Evolutionary conservation across 2,888 invertebrate genomes (phyloP).

Genomic region (Neuroscelio doddi): DNA sequence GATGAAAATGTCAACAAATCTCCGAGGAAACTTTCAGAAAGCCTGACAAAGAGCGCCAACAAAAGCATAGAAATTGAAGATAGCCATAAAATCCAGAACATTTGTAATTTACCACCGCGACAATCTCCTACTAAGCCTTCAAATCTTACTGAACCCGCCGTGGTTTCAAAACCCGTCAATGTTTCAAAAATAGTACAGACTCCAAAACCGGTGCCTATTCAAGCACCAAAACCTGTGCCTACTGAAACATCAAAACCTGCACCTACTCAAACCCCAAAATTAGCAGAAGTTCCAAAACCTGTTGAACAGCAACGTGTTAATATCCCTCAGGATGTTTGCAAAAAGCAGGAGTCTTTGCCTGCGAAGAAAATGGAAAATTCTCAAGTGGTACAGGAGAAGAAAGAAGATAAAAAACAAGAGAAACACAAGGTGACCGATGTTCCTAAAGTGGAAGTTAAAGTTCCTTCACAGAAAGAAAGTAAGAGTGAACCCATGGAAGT

Average conservation of each 20-base stretch:
- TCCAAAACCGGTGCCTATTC: too few species aligned
- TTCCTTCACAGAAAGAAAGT: conserved; percentile 55
- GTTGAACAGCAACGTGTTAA: neutral
- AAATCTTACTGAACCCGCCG: neutral
- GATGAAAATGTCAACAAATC: neutral
- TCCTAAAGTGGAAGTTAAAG: conserved; percentile 1
- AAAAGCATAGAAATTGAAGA: too few species aligned
- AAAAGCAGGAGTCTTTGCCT: conserved; percentile 5
- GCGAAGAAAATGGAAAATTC: conserved; percentile 53
- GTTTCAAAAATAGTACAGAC: neutral
- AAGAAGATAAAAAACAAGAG: conserved; percentile 20
- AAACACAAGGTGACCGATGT: conserved; percentile 16
- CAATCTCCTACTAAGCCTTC: conserved; percentile 26
- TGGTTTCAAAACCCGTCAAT: neutral
- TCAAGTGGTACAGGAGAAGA: conserved; percentile 35
- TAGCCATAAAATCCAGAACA: too few species aligned
- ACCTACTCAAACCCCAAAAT: too few species aligned
- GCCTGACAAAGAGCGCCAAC: neutral
- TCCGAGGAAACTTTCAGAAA: neutral
- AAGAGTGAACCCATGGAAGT: conserved; percentile 66
- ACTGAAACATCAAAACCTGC: too few species aligned
- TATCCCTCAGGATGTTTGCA: too few species aligned
- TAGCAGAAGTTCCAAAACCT: neutral
- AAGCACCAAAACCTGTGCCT: too few species aligned
- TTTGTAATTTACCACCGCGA: neutral